Conservation (phyloP, 2,113 vertebrate species). For the Vimba vimba region DNA sequence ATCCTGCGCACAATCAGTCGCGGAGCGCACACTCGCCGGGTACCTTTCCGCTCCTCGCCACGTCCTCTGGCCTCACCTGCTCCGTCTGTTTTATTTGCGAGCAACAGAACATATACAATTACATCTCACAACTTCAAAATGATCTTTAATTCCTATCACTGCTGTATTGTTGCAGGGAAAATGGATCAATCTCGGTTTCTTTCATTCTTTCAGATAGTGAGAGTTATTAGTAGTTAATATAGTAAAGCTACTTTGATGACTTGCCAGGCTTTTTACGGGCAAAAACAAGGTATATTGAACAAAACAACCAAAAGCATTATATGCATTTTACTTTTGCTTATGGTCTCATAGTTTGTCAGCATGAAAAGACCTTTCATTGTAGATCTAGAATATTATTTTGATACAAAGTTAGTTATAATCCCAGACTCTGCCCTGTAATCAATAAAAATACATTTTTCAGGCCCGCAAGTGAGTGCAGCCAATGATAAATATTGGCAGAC, state of each 20-base stretch:
- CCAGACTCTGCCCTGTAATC: conserved; percentile 64
- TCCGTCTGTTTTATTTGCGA: conserved; percentile 14
- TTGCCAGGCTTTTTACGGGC: not conserved
- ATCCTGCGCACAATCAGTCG: conserved; percentile 64
- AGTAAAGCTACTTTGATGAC: conserved; percentile 7
- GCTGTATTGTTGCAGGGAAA: not conserved
- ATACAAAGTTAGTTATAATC: conserved; percentile 47
- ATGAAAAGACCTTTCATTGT: conserved; percentile 4
- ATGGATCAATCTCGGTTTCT: not conserved
- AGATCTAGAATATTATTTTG: conserved; percentile 48
- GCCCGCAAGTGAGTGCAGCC: conserved; percentile 57
- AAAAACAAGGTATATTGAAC: conserved; percentile 8
- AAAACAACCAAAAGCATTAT: not conserved
- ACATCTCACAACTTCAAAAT: not conserved
- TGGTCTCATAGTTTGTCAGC: conserved; percentile 10
- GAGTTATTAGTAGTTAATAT: not conserved
- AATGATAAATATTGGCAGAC: conserved; percentile 75
- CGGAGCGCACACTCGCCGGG: conserved; percentile 58
- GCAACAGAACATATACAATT: not conserved
- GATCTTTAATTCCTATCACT: not conserved
- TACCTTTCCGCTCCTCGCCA: conserved; percentile 67
- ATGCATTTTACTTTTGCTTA: conserved; percentile 19
- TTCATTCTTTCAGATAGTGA: not conserved
- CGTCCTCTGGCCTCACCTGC: conserved; percentile 66
- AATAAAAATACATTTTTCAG: conserved; percentile 65